Evolutionary conservation across 37 sponge, comb jelly and placozoan species (phyloP).

Genomic region (Tethya wilhelma): DNA sequence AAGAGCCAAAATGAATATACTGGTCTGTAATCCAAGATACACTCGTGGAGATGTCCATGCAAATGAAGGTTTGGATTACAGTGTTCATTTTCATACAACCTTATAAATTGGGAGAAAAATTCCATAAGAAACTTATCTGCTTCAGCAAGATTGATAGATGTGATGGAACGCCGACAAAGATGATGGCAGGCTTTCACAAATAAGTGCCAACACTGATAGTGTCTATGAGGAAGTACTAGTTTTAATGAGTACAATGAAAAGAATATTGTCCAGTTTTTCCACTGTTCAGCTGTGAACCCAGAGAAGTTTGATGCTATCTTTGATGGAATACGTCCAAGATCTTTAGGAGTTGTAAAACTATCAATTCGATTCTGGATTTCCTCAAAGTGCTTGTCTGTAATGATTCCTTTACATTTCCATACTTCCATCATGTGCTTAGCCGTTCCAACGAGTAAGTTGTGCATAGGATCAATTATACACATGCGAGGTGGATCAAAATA

Average conservation of each 20-base stretch:
- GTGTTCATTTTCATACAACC: not conserved
- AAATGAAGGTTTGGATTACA: conserved; percentile 45
- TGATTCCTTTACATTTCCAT: conserved; percentile 7
- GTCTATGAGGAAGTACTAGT: conserved; percentile 3
- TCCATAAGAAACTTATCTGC: not conserved
- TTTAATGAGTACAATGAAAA: conserved; percentile 25
- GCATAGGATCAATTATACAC: conserved; percentile 56
- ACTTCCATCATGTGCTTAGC: conserved; percentile 32
- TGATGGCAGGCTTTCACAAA: conserved; percentile 59
- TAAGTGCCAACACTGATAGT: conserved; percentile 43
- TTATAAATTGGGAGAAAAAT: not conserved
- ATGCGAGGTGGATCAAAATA: conserved; percentile 36
- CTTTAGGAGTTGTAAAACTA: conserved; percentile 13
- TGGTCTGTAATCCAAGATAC: conserved; percentile 49
- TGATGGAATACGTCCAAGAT: conserved; percentile 41
- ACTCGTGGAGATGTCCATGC: conserved; percentile 31
- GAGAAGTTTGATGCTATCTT: conserved; percentile 49
- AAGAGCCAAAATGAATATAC: conserved; percentile 44
- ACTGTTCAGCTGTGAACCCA: conserved; percentile 72
- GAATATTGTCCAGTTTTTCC: no score
- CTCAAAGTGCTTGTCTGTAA: conserved; percentile 3
- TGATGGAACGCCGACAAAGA: conserved; percentile 7
- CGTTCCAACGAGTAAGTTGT: conserved; percentile 53
- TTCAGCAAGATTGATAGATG: not conserved
- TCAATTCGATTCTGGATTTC: conserved; percentile 36